Conservation (phyloP, 2,797 vertebrate species). For the Xenopus petersii region DNA sequence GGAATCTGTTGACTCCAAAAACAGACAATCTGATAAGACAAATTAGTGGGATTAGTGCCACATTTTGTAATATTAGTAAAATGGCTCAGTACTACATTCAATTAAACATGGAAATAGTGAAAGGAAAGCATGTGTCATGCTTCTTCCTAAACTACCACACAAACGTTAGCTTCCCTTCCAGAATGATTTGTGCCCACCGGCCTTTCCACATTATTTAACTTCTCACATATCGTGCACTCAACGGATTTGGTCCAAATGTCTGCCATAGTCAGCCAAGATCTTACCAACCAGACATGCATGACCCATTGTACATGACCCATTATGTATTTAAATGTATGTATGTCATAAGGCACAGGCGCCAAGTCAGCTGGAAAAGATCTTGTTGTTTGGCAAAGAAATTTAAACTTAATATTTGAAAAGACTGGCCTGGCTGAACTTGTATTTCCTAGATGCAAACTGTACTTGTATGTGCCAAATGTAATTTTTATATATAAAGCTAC, state of each 20-base stretch:
- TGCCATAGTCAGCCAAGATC: background rate
- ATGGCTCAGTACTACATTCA: background rate
- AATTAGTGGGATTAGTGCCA: background rate
- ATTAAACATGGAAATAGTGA: slow-evolving; percentile 57
- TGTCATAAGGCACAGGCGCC: background rate
- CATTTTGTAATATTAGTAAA: background rate
- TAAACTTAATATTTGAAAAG: too few species aligned
- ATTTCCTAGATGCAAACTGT: too few species aligned
- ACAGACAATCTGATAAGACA: too few species aligned
- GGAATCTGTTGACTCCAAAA: too few species aligned
- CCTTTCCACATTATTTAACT: background rate
- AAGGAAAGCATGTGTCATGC: slow-evolving; percentile 58
- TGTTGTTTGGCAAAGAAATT: background rate
- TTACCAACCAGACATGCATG: slow-evolving; percentile 1
- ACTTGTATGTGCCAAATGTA: too few species aligned
- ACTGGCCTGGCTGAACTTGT: too few species aligned
- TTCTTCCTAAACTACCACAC: slow-evolving; percentile 52
- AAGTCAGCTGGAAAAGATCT: background rate
- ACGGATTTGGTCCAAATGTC: background rate
- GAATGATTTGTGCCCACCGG: background rate
- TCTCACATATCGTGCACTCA: background rate
- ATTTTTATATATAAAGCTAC: too few species aligned
- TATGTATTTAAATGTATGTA: slow-evolving; percentile 7
- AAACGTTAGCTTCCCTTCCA: background rate
- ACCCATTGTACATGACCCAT: background rate